Evolutionary conservation across 2,113 vertebrate species (phyloP).

Genomic region (Bettongia penicillata): DNA sequence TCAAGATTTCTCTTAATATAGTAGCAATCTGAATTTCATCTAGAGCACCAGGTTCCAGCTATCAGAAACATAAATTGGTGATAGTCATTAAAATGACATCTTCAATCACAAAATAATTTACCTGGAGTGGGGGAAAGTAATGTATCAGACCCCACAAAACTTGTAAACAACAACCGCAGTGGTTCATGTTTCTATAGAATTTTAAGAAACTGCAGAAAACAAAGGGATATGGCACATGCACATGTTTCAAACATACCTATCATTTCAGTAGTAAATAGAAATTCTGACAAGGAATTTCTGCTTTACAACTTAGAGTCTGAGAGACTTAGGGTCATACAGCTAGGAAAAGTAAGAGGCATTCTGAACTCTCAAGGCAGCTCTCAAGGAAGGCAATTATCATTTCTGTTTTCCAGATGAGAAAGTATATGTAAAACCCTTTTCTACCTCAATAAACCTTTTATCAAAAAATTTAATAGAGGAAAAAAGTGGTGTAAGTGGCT

Average conservation of each 20-base stretch:
- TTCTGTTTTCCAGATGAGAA: background rate
- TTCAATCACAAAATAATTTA: background rate
- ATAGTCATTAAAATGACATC: background rate
- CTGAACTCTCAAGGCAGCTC: background rate
- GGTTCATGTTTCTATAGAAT: background rate
- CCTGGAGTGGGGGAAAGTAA: background rate
- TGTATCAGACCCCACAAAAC: background rate
- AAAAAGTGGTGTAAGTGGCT: background rate
- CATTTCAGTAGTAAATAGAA: background rate
- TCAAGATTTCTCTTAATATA: slow-evolving; percentile 96
- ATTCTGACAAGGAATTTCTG: background rate
- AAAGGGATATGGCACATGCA: background rate
- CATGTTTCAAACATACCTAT: background rate
- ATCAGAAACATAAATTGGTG: slow-evolving; percentile 44
- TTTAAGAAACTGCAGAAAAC: background rate
- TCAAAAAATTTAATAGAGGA: background rate
- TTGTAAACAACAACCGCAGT: background rate
- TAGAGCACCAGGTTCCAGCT: slow-evolving; percentile 95
- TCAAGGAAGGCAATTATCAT: background rate
- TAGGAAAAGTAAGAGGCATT: background rate
- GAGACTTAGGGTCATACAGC: background rate
- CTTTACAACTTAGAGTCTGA: background rate
- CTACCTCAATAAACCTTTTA: background rate
- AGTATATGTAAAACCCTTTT: background rate
- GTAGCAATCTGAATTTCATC: slow-evolving; percentile 98